phyloP scores from a whole-genome alignment of 1,140 invertebrate species.

The Drosophila subpulchrella region DNA sequence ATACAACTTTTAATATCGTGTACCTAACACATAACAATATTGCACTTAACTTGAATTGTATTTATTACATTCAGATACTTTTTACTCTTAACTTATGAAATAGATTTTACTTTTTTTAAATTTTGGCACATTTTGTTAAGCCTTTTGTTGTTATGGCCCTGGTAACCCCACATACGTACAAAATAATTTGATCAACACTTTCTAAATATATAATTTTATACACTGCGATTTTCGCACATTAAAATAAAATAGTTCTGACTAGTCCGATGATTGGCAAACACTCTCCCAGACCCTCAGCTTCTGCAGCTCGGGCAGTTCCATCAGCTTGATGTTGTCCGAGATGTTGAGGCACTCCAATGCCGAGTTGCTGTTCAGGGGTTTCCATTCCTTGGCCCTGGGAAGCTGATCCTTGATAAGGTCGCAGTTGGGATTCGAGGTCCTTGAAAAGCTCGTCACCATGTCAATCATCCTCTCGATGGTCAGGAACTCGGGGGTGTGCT shows the following conservation, averaged over 20 bases:
- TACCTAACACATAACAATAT: too few relatives aligned
- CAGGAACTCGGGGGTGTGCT: conserved; percentile 67
- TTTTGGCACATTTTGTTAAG: too few relatives aligned
- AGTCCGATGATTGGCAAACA: conserved; percentile 23
- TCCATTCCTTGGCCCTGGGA: conserved; percentile 43
- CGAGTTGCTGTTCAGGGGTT: conserved; percentile 52
- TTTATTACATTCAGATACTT: too few relatives aligned
- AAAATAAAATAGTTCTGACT: not conserved
- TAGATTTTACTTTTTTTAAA: too few relatives aligned
- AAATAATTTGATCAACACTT: not conserved
- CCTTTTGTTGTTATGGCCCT: too few relatives aligned
- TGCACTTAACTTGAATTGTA: too few relatives aligned
- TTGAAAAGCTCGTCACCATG: conserved; percentile 84
- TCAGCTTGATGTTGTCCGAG: conserved; percentile 65
- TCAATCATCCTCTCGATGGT: conserved; percentile 85
- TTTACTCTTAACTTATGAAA: too few relatives aligned
- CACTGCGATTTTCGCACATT: conserved; percentile 4
- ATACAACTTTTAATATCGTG: too few relatives aligned
- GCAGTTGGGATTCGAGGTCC: conserved; percentile 79
- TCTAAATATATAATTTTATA: not conserved
- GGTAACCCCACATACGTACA: too few relatives aligned
- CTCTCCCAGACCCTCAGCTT: conserved; percentile 64
- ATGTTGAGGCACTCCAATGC: conserved; percentile 84
- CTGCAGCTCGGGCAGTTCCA: conserved; percentile 79
- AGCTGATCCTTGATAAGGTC: conserved; percentile 28